phyloP scores from a whole-genome alignment of 2,113 vertebrate genomes.

The Gallinago media region DNA sequence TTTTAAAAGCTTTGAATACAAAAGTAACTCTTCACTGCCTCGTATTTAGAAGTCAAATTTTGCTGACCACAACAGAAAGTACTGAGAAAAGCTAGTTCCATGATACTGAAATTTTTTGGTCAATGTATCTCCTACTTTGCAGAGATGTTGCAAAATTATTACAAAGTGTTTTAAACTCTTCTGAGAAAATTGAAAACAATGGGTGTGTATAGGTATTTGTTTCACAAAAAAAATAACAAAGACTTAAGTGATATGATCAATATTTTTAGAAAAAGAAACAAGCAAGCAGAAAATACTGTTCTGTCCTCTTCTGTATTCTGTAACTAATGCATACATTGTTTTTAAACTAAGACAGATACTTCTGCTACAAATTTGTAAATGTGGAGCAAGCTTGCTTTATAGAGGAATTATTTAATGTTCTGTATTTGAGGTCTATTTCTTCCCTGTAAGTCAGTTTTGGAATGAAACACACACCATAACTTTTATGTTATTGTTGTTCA shows the following conservation, averaged over 20 bases:
- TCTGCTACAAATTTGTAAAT: constrained; percentile 32
- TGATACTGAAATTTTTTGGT: not conserved
- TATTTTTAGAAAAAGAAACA: constrained; percentile 14
- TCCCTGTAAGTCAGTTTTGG: constrained; percentile 61
- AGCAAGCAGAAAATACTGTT: not conserved
- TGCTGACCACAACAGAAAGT: not conserved
- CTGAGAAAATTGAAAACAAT: not conserved
- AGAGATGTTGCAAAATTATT: not conserved
- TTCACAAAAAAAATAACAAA: not conserved
- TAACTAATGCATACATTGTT: not conserved
- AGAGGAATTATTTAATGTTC: constrained; percentile 36
- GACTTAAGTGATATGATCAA: not conserved
- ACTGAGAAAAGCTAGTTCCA: not conserved
- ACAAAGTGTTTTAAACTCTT: not conserved
- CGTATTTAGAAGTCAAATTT: not conserved
- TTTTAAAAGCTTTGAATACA: not conserved
- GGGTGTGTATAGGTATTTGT: not conserved
- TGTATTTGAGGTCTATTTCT: constrained; percentile 40
- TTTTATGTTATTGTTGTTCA: constrained; percentile 65
- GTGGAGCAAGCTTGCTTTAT: constrained; percentile 31
- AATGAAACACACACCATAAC: constrained; percentile 43
- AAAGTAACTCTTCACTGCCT: not conserved
- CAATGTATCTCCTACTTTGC: not conserved
- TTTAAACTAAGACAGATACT: constrained; percentile 13
- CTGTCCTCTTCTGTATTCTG: not conserved